Conservation (phyloP, 2,888 invertebrate genomes). For the Metalampra italica region DNA sequence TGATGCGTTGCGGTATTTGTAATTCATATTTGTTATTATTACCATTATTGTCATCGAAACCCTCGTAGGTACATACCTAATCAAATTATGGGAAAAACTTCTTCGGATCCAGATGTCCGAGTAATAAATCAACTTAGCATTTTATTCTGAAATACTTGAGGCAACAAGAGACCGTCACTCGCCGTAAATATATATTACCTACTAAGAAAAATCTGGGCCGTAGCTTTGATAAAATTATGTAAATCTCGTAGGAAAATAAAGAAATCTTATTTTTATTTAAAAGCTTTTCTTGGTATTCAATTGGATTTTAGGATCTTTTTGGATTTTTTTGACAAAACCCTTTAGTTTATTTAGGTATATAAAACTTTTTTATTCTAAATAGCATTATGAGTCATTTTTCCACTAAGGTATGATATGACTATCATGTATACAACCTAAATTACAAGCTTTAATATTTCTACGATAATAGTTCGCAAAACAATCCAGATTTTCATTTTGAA, state of each 20-base stretch:
- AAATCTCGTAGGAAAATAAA: constrained; percentile 30
- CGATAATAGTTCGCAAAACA: background rate
- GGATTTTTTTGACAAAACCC: no score
- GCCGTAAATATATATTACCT: constrained; percentile 35
- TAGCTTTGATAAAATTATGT: constrained; percentile 37
- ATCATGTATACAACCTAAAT: background rate
- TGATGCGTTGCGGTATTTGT: no score
- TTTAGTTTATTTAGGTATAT: background rate
- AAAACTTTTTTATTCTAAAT: no score
- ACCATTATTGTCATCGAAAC: no score
- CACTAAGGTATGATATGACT: no score
- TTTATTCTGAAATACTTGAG: constrained; percentile 1
- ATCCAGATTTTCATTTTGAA: background rate
- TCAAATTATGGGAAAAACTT: constrained; percentile 26
- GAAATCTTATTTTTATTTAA: constrained; percentile 10
- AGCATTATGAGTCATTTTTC: no score
- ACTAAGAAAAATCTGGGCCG: constrained; percentile 31
- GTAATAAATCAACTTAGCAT: constrained; percentile 39
- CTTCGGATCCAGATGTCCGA: constrained; percentile 37
- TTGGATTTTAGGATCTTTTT: constrained; percentile 1
- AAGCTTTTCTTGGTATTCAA: constrained; percentile 18
- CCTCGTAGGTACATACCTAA: background rate
- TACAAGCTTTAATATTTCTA: background rate
- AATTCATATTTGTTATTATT: no score
- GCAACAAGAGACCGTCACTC: background rate